These are phyloP conservation scores for Sylvia borin DNA, from an alignment of 2,797 vertebrate genomes.

Conservation along the genomic window DNA sequence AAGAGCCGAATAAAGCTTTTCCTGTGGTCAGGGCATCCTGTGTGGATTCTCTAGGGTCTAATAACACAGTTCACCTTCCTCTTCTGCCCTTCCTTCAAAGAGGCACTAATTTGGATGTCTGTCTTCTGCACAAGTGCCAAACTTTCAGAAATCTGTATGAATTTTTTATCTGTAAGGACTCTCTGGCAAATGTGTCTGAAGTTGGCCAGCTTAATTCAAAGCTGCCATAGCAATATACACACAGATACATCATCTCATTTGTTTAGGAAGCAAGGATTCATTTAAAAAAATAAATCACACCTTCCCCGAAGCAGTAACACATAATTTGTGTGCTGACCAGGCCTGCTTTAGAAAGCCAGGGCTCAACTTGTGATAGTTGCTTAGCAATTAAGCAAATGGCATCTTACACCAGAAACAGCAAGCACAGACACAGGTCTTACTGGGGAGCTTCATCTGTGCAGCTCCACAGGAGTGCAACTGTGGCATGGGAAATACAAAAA, in stretches of 20 bases:
- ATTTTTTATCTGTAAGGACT: background rate
- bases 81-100: conserved; percentile 40
- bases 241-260: background rate
- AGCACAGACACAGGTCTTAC: background rate
- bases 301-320: background rate
- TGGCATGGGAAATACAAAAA: conserved; percentile 14
- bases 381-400: background rate
- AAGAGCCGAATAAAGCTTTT: conserved; percentile 56
- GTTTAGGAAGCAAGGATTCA: background rate
- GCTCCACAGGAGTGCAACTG: background rate
- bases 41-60: conserved; percentile 52
- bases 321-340: background rate
- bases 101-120: conserved; percentile 32
- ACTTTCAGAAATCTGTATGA: background rate
- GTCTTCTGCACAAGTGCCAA: background rate
- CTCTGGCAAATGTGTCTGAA: background rate
- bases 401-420: background rate
- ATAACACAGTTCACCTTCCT: conserved; percentile 65
- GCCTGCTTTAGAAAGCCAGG: background rate
- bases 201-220: background rate
- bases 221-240: background rate
- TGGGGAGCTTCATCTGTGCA: background rate
- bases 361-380: background rate
- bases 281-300: background rate
- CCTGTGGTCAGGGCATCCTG: conserved; percentile 63